Percentiles rank a stretch among this genome's conserved stretches.
Conservation (phyloP, 2,113 vertebrate genomes). For the Equus quagga region DNA sequence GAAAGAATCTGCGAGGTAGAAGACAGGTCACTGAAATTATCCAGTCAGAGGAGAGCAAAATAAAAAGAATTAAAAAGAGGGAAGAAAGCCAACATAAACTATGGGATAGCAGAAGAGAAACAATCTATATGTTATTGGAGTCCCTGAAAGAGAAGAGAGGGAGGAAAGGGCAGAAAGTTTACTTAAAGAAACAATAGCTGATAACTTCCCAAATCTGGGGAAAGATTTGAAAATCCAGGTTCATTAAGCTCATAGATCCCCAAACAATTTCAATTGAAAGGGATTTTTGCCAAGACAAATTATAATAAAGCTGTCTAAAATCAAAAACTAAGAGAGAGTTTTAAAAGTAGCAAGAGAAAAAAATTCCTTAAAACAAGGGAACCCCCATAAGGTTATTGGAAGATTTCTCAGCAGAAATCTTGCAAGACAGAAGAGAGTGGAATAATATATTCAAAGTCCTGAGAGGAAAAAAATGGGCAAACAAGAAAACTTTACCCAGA, state of each 20-base stretch:
- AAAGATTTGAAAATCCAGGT: not conserved
- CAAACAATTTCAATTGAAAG: not conserved
- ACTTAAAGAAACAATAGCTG: not conserved
- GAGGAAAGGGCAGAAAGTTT: not conserved
- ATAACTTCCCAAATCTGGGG: not conserved
- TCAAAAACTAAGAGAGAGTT: not conserved
- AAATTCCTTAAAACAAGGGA: not conserved
- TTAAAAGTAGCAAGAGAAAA: not conserved
- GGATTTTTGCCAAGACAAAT: not conserved
- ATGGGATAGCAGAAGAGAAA: not conserved
- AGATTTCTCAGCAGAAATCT: not conserved
- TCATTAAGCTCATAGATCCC: not conserved
- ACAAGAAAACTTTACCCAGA: no score
- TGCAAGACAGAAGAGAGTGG: not conserved
- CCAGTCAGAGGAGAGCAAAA: not conserved
- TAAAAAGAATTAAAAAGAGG: not conserved
- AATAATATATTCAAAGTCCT: not conserved
- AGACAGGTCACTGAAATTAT: not conserved
- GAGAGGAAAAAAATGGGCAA: not conserved
- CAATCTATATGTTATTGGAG: no score
- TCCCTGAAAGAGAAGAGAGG: not conserved
- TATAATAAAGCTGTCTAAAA: not conserved
- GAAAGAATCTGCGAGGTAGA: not conserved
- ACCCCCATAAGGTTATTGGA: not conserved
- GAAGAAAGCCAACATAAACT: not conserved